Base-by-base conservation (phyloP, 30 jellyfish, hydroid and myxozoan species). In the Aurelia aurita region DNA sequence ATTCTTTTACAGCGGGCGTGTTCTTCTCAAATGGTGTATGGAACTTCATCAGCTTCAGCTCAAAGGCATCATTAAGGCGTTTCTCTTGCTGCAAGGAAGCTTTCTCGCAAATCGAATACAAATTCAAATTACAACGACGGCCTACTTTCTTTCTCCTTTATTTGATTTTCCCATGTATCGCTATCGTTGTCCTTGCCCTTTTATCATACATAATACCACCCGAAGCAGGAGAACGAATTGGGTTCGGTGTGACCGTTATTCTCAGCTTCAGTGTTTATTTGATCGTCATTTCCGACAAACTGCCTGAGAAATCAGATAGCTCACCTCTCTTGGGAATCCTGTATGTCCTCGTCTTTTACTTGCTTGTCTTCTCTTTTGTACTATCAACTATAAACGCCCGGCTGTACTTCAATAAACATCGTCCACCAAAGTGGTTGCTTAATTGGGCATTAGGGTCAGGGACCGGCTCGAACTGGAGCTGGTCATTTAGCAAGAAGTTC, bases 191-290 rank as follows among this genome's bases (percentile, higher is more conserved):
- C 14, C 72, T 91, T 34, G 73, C 88, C 49, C 78, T 91, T 35
- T 76, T 91, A 31, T 59, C 87, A 43, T 91, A 77, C 75, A 69
- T 84, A 84, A 91, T 91, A 60, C 98, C 98, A 5, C 94, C 94
- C 27, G 96, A 72, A 27, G 71, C 91, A 0, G 98, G 98, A 26
- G 98, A 91, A 68, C 67, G 98, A 32, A 71, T 85, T 57, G 98
- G 98, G 13, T 80, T 91, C 39, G 98, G 98, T 13, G 85, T 91
- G 22, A 91, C 98, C 0, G 90, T 91, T 43, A 61, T 91, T n/a
- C 95, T 91, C 83, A 91, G 94, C 53, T 64, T 91, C 72, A 91
- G 94, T 49, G 98, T 91, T 19, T 91, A 91, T 58, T 90, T 91
- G 22, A 60, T 91, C 59, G 98, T 91, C 80, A 86, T 91, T 35